Evolutionary conservation across 2,797 vertebrate species (phyloP).

Genomic region (Enteromius thamalakanensis): DNA sequence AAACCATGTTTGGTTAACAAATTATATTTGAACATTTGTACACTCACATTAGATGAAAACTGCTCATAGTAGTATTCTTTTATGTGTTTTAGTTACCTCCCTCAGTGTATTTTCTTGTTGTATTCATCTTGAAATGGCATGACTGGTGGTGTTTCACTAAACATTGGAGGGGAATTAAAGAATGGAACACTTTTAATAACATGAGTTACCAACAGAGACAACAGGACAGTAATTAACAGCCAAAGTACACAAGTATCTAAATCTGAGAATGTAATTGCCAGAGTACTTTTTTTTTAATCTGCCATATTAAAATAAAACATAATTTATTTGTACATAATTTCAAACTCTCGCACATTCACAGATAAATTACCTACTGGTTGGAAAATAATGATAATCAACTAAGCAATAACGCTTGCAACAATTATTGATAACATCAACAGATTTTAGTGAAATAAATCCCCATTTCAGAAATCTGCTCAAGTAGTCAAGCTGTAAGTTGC

Average conservation of each 20-base stretch:
- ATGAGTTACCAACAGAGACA: conserved; percentile 1
- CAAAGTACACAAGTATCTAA: neutral
- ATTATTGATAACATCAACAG: neutral
- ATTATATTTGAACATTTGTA: neutral
- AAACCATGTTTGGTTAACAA: neutral
- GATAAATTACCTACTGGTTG: neutral
- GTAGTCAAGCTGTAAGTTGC: neutral
- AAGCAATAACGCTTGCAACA: neutral
- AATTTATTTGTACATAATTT: neutral
- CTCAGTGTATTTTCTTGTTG: neutral
- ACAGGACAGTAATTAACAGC: neutral
- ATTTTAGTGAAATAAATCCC: neutral
- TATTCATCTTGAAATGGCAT: neutral
- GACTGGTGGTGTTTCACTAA: neutral
- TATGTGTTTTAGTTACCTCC: neutral
- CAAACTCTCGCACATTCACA: neutral
- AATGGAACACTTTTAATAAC: neutral
- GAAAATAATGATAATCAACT: neutral
- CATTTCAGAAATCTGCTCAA: neutral
- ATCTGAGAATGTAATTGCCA: neutral
- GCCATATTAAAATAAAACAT: neutral
- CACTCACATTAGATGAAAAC: neutral
- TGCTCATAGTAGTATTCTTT: neutral
- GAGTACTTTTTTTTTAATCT: neutral
- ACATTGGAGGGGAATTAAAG: neutral